Conservation (phyloP, 2,113 vertebrate genomes). For the Vidua macroura region DNA sequence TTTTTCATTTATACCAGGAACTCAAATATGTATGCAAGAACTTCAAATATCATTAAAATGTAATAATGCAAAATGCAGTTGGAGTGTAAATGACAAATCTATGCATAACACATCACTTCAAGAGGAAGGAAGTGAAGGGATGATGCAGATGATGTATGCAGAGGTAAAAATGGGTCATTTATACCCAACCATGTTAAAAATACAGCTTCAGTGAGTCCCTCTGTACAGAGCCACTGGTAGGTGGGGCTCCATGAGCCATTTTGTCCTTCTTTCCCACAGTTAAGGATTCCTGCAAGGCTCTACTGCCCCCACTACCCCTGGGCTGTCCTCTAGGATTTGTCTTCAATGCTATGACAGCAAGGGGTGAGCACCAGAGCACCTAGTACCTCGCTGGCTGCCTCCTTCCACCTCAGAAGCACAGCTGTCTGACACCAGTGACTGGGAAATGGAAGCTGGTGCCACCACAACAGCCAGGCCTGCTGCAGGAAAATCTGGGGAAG, state of each 20-base stretch:
- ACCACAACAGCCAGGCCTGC: background rate
- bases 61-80: constrained; percentile 66
- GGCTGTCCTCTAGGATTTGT: background rate
- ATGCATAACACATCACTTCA: constrained; percentile 55
- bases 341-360: background rate
- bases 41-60: constrained; percentile 69
- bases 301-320: rapidly evolving
- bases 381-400: background rate
- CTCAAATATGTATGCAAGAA: constrained; percentile 64
- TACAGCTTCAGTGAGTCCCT: background rate
- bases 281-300: background rate
- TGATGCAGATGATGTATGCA: constrained; percentile 41
- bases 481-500: background rate
- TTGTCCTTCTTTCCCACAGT: background rate
- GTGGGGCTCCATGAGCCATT: background rate
- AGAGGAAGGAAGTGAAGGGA: constrained; percentile 54
- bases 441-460: background rate
- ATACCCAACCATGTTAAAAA: constrained; percentile 20
- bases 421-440: background rate
- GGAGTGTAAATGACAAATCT: constrained; percentile 53
- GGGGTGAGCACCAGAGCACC: background rate
- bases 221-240: background rate
- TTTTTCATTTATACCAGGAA: constrained; percentile 59
- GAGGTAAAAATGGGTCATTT: constrained; percentile 59
- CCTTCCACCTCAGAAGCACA: background rate